Evolutionary conservation across 1,140 invertebrate species (phyloP).

Genomic region (Lucilia sericata): DNA sequence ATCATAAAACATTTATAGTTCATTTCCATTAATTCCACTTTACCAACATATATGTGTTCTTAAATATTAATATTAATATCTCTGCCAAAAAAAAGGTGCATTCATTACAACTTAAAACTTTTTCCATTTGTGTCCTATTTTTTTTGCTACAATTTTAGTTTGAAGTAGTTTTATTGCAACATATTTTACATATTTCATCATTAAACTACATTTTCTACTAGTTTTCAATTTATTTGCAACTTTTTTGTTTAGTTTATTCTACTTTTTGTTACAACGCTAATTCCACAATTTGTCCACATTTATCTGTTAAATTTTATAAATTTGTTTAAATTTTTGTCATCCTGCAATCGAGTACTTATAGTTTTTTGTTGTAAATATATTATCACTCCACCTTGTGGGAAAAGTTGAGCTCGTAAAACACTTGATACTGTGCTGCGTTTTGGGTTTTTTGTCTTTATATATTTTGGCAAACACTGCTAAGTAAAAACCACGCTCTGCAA

Average conservation of each 20-base stretch:
- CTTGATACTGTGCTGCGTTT: not conserved
- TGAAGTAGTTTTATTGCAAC: not conserved
- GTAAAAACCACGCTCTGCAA: not conserved
- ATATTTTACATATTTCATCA: slow-evolving; percentile 6
- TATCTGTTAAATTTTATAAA: slow-evolving; percentile 13
- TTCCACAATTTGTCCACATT: slow-evolving; percentile 8
- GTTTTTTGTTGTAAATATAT: not conserved
- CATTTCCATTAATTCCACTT: too few species aligned
- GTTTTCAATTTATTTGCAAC: not conserved
- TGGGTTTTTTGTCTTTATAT: not conserved
- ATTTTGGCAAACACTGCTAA: not conserved
- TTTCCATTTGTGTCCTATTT: too few species aligned
- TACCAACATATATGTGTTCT: too few species aligned
- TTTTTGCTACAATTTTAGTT: too few species aligned
- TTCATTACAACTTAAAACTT: too few species aligned
- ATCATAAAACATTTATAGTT: too few species aligned
- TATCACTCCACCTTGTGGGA: not conserved
- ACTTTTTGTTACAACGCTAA: not conserved
- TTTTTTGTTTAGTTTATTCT: not conserved
- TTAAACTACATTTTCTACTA: not conserved
- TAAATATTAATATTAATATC: too few species aligned
- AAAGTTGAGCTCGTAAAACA: not conserved
- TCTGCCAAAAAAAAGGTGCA: too few species aligned
- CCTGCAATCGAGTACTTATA: not conserved
- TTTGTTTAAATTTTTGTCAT: not conserved